A percentile compares a stretch with the other conserved stretches of the same genome.
Conservation (phyloP, 92 coral and sea anemone genomes). For the Paragorgia papillata region DNA sequence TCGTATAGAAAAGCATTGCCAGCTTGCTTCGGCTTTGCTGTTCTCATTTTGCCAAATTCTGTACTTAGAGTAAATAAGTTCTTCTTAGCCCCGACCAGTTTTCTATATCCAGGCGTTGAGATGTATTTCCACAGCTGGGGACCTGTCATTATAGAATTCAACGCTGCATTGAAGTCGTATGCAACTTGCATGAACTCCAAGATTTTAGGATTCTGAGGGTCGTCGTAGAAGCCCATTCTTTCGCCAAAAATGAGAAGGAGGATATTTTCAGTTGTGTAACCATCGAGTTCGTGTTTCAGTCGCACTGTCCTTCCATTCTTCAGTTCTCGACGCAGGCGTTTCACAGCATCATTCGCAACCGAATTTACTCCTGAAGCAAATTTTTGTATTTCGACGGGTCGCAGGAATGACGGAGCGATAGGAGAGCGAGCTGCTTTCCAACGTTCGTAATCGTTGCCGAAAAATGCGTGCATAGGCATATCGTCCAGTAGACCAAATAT, state of each 20-base stretch:
- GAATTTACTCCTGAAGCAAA: constrained; percentile 1
- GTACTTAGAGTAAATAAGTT: not conserved
- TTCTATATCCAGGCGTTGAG: not conserved
- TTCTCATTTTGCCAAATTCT: not conserved
- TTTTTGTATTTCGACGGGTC: constrained; percentile 4
- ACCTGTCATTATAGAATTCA: not conserved
- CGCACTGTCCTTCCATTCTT: not conserved
- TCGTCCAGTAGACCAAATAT: too few species aligned
- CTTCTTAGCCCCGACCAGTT: not conserved
- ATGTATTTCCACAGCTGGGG: not conserved
- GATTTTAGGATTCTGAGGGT: not conserved
- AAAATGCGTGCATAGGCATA: not conserved
- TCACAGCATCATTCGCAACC: not conserved
- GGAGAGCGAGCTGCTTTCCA: constrained; percentile 8
- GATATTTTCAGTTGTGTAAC: constrained; percentile 3
- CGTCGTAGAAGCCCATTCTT: not conserved
- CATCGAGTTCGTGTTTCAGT: not conserved
- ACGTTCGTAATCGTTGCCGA: not conserved
- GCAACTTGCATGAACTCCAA: not conserved
- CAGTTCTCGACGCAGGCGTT: not conserved
- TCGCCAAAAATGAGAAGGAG: not conserved
- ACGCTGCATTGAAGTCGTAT: not conserved
- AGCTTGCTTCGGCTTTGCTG: not conserved
- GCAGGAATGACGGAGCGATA: constrained; percentile 9
- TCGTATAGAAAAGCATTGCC: not conserved